Evolutionary conservation across 2,888 invertebrate genomes (phyloP).

Genomic region (Tolmerus cingulatus): DNA sequence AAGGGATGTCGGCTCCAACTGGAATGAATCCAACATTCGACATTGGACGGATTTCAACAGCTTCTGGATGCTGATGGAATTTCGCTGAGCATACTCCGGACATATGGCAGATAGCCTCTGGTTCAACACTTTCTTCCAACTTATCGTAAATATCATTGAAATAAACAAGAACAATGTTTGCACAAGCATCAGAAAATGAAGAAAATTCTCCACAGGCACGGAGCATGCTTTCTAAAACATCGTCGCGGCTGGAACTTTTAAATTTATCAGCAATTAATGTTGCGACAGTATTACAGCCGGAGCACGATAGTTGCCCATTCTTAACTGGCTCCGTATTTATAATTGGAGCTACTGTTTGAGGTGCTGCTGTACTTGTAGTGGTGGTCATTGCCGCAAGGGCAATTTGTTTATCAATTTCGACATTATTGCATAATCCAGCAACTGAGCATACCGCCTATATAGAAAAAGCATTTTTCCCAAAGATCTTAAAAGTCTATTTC

Average conservation of each 20-base stretch:
- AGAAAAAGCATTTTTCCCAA: background rate
- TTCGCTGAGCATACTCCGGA: constrained; percentile 76
- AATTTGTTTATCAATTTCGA: constrained; percentile 70
- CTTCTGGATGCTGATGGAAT: constrained; percentile 71
- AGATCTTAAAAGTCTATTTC: background rate
- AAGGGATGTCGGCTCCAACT: constrained; percentile 74
- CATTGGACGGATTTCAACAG: constrained; percentile 67
- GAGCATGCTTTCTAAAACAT: constrained; percentile 60
- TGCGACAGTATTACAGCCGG: constrained; percentile 58
- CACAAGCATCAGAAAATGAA: constrained; percentile 81
- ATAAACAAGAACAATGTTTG: constrained; percentile 75
- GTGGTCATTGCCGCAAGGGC: constrained; percentile 65
- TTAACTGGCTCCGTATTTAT: background rate
- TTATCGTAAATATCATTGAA: constrained; percentile 76
- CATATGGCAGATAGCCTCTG: constrained; percentile 76
- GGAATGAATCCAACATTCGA: constrained; percentile 68
- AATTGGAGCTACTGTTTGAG: constrained; percentile 42
- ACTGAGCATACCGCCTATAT: constrained; percentile 78
- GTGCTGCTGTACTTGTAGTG: constrained; percentile 56
- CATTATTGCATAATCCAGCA: constrained; percentile 86
- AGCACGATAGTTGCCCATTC: constrained; percentile 54
- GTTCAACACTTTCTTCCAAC: constrained; percentile 69
- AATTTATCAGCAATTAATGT: constrained; percentile 58
- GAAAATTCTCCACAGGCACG: constrained; percentile 74
- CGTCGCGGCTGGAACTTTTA: constrained; percentile 57